These are phyloP conservation scores for Lepidochitona cinerea DNA, from an alignment of 2,888 invertebrate species.

Conservation along the genomic window DNA sequence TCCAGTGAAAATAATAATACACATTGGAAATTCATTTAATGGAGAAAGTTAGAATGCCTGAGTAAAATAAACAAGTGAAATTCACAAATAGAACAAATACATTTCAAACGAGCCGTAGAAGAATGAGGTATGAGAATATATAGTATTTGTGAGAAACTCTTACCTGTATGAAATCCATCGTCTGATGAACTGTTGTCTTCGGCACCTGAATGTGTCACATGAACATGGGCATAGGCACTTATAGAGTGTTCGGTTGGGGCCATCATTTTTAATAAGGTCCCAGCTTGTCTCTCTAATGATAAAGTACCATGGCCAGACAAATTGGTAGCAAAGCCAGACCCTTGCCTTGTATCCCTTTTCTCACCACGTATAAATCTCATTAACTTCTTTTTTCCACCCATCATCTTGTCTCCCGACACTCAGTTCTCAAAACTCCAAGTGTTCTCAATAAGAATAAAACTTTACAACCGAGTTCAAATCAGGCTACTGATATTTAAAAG, in stretches of 20 bases:
- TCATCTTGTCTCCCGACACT: too few species aligned
- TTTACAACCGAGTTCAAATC: not conserved
- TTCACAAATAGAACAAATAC: too few species aligned
- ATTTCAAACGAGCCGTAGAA: too few species aligned
- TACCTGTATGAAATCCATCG: slow-evolving; percentile 3
- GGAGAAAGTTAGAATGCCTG: too few species aligned
- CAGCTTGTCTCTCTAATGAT: not conserved
- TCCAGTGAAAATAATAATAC: too few species aligned
- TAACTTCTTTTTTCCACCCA: slow-evolving; percentile 1
- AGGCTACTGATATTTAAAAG: not conserved
- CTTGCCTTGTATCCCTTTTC: not conserved
- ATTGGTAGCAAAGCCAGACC: not conserved
- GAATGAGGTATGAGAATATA: too few species aligned
- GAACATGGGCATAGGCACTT: slow-evolving; percentile 5
- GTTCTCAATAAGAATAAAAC: not conserved
- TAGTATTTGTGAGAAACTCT: too few species aligned
- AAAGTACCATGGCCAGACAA: not conserved
- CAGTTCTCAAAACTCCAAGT: not conserved
- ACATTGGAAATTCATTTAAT: too few species aligned
- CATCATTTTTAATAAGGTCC: not conserved
- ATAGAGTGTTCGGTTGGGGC: not conserved
- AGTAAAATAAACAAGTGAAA: too few species aligned
- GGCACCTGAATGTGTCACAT: not conserved
- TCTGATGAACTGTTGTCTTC: slow-evolving; percentile 2
- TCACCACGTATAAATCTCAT: not conserved